Evolutionary conservation across 2,888 invertebrate species (phyloP).

Genomic region (Aricia artaxerxes): DNA sequence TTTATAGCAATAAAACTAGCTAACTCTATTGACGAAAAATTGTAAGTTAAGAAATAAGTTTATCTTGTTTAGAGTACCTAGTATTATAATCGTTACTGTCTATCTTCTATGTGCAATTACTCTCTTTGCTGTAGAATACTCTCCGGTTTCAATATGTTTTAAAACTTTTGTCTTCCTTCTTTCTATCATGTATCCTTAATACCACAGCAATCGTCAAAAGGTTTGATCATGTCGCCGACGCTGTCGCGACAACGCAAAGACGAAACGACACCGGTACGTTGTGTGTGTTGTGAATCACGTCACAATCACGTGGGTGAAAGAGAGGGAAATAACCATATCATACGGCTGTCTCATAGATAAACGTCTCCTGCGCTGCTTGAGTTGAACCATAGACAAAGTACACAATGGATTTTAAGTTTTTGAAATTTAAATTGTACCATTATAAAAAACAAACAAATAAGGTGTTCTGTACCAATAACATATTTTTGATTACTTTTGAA

Average conservation of each 20-base stretch:
- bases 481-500: not conserved
- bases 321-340: slow-evolving; percentile 28
- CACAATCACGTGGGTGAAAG: slow-evolving; percentile 23
- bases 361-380: not conserved
- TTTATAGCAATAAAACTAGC: not conserved
- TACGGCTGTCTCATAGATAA: not conserved
- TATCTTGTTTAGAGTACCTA: not conserved
- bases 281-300: slow-evolving; percentile 40
- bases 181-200: slow-evolving; percentile 41
- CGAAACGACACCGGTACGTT: slow-evolving; percentile 64
- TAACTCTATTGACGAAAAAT: not conserved
- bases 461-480: not conserved
- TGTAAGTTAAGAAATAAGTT: not conserved
- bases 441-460: not conserved
- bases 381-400: not conserved
- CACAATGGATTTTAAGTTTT: not conserved
- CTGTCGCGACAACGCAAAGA: slow-evolving; percentile 61
- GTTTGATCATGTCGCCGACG: slow-evolving; percentile 67
- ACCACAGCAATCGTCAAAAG: slow-evolving; percentile 67
- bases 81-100: not conserved
- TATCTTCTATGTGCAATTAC: not conserved
- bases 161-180: slow-evolving; percentile 33
- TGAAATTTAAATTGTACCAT: not conserved
- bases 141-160: not conserved
- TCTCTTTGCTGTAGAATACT: not conserved